Evolutionary conservation across 2,888 invertebrate species (phyloP), one percentile per base, ranked within the genome.

Genomic region (Malachius bipustulatus): DNA sequence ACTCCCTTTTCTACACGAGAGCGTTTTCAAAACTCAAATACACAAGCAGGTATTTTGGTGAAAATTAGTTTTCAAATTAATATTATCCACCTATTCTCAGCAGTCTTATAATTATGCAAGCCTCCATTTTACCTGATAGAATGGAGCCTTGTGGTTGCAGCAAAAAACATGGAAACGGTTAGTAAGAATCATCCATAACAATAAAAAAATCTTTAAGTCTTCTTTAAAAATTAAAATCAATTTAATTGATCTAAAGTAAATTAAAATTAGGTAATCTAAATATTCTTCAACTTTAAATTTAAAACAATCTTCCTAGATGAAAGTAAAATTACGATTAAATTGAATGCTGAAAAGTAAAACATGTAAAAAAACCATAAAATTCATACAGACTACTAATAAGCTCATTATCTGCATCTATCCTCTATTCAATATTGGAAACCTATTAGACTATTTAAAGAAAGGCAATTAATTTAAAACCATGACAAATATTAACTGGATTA

Each of bases 101-200:
- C 62, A 62, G 58, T 57, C 62, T 59, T 54, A 62, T n/a, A n/a
- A n/a, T 55, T 58, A 60, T 53, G 61, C 69, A 70, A 70, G 70
- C 67, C 70, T 70, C 74, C 74, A 68, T 71, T 77, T 81, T 81
- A 81, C 81, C 81, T 81, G 81, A 80, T 71, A 81, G 73, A 75
- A 81, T 80, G 73, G 81, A 78, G 78, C 79, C 79, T 79, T 78
- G 73, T 71, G 73, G 71, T 73, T 71, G 77, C 72, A 72, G 70
- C 74, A 72, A 63, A 65, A 66, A 70, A 67, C 68, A 50, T 49
- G 45, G 45, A 47, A 40, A 59, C 66, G 59, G 68, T 71, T 72
- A 72, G 70, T 71, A 52, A 64, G 62, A 60, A 39, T 42, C 36
- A 38, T 35, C n/a, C n/a, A n/a, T n/a, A n/a, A n/a, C 12, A 29